These are phyloP conservation scores for Ephialtes manifestator DNA, from an alignment of 2,888 invertebrate genomes.

Conservation along the genomic window DNA sequence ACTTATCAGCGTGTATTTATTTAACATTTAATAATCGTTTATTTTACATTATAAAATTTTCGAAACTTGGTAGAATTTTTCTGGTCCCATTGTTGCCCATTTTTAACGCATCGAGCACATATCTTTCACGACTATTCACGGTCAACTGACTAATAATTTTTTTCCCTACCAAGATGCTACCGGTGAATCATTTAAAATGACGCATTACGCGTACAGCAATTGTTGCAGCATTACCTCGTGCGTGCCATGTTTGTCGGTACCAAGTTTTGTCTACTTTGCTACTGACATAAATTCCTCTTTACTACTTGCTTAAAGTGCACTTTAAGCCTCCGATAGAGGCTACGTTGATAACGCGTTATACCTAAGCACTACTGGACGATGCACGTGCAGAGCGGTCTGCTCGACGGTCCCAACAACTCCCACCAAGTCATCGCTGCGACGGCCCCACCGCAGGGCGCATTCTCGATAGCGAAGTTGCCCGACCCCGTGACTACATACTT, in stretches of 20 bases:
- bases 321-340: slow-evolving; percentile 11
- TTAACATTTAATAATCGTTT: background rate
- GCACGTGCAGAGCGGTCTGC: slow-evolving; percentile 33
- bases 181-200: slow-evolving; percentile 56
- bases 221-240: slow-evolving; percentile 55
- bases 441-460: slow-evolving; percentile 40
- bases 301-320: slow-evolving; percentile 39
- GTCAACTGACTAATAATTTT: slow-evolving; percentile 6
- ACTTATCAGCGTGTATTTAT: no score
- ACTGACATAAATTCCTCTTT: background rate
- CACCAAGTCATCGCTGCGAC: slow-evolving; percentile 12
- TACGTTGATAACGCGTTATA: slow-evolving; percentile 50
- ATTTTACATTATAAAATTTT: background rate
- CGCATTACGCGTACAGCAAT: slow-evolving; percentile 19
- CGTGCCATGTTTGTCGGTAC: slow-evolving; percentile 59
- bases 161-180: background rate
- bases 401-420: slow-evolving; percentile 37
- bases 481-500: background rate
- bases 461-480: slow-evolving; percentile 44
- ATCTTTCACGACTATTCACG: background rate
- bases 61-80: background rate
- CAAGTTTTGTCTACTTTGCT: slow-evolving; percentile 39
- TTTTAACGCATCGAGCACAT: background rate
- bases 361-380: slow-evolving; percentile 30
- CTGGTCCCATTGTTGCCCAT: background rate